Base-by-base conservation (phyloP, 1,140 invertebrate genomes). In the Geopemphigus sp. region DNA sequence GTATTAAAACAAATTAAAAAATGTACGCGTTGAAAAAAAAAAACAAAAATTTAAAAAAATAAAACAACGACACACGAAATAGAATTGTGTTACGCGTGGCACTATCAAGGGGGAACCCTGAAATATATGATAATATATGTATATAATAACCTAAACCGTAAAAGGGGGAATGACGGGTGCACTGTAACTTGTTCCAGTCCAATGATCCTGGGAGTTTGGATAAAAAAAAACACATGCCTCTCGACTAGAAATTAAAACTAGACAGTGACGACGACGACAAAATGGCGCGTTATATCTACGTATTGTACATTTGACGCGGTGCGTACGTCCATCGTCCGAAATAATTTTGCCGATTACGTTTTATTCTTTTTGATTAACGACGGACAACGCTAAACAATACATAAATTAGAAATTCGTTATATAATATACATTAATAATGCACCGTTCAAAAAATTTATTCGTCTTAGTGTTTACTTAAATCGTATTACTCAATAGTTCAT, bases 191-290 rank as follows among this genome's bases (percentile, higher is more conserved):
- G 70, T 73, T 57, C 53, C 70, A n/a, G 50, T 73, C 53, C 70
- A 57, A 56, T 10, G 70, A 0, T 73, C 54, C 54, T 10, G 26
- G n/a, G 70, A 56, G 70, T 32, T 29, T 29, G 8, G 32, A 39
- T 8, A 72, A 56, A n/a, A 56, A n/a, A 73, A 73, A 73, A 54
- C 70, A 73, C 19, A 73, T 73, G 70, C 26, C 70, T 72, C 50
- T 32, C 19, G 6, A 32, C 32, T 66, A 22, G 5, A 39, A 64
- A 64, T 64, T 39, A 66, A 66, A 66, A 47, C 64, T 64, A 64
- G 32, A 39, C 59, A 5, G 29, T 19, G 4, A 63, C 29, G 14
- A 63, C 2, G 12, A 29, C 8, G 17, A 26, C 3, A 22, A 64
- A n/a, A n/a, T n/a, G n/a, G n/a, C n/a, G 8, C 19, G 32, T 66